A percentile compares a stretch with the other conserved stretches of the same genome.
phyloP scores from a whole-genome alignment of 2,888 invertebrate species.

The Patella depressa region DNA sequence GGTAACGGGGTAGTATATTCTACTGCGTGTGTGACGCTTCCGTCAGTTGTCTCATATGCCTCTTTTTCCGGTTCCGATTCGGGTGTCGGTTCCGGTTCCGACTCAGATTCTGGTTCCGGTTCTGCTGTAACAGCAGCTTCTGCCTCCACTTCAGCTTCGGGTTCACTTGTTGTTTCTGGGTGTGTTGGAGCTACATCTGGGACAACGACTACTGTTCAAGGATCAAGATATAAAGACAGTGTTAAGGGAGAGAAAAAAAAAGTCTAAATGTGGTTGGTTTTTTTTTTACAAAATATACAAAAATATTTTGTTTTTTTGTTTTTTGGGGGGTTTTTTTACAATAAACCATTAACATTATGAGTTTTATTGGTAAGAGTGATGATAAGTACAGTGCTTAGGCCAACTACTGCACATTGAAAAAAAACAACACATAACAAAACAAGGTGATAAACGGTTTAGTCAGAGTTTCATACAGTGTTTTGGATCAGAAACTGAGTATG shows the following conservation, averaged over 20 bases:
- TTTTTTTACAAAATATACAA: too few species aligned
- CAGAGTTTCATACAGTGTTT: too few species aligned
- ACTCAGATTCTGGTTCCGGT: neutral
- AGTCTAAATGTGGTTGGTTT: too few species aligned
- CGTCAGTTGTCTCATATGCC: too few species aligned
- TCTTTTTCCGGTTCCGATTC: neutral
- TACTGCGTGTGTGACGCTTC: too few species aligned
- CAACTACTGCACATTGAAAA: slow-evolving; percentile 10
- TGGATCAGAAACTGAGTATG: too few species aligned
- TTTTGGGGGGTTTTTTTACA: too few species aligned
- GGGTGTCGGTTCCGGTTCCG: neutral
- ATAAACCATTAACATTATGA: too few species aligned
- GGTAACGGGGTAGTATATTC: too few species aligned
- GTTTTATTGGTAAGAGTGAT: too few species aligned
- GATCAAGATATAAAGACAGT: slow-evolving; percentile 9
- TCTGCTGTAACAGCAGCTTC: neutral
- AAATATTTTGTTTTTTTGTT: too few species aligned
- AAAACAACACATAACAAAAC: neutral
- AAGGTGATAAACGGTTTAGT: neutral
- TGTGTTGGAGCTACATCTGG: neutral
- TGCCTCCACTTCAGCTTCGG: neutral
- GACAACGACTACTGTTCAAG: neutral
- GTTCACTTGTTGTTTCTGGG: neutral
- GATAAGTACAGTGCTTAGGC: slow-evolving; percentile 5
- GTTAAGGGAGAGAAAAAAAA: neutral